Percentiles rank a stretch among this genome's conserved stretches.
Evolutionary conservation across 1,140 invertebrate species (phyloP).

Genomic region (Holotrichia oblita): DNA sequence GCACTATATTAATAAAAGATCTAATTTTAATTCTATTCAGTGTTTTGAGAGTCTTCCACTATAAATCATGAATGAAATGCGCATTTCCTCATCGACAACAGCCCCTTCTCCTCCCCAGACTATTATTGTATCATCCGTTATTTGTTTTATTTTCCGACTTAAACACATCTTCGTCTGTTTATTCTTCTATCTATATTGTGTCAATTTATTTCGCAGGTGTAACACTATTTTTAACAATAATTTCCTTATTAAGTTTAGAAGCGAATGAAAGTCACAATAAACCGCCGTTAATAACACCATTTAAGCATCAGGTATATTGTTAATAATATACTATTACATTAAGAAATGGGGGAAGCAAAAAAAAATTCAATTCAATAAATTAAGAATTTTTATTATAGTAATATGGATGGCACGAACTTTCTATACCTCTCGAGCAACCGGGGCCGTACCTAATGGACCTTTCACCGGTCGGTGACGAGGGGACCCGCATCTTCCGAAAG

Average conservation of each 20-base stretch:
- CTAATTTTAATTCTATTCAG: constrained; percentile 36
- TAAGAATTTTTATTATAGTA: constrained; percentile 2
- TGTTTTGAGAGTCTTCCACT: constrained; percentile 33
- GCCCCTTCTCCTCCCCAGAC: too few relatives aligned
- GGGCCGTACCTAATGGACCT: background rate
- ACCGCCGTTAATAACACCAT: too few relatives aligned
- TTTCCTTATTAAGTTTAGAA: too few relatives aligned
- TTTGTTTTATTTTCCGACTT: background rate
- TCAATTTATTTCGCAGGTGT: too few relatives aligned
- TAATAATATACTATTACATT: too few relatives aligned
- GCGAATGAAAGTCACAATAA: too few relatives aligned
- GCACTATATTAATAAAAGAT: constrained; percentile 36
- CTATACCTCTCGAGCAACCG: background rate
- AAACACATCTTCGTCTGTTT: too few relatives aligned
- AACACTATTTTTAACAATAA: too few relatives aligned
- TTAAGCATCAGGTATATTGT: too few relatives aligned
- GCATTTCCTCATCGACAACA: constrained; percentile 33
- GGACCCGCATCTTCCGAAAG: constrained; percentile 7
- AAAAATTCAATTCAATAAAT: constrained; percentile 19
- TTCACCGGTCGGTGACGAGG: constrained; percentile 20
- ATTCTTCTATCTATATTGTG: too few relatives aligned
- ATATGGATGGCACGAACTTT: background rate
- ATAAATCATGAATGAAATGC: constrained; percentile 32
- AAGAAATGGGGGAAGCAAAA: background rate
- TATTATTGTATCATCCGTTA: constrained; percentile 22